phyloP scores from a whole-genome alignment of 2,888 invertebrate genomes.

The Myathropa florea region DNA sequence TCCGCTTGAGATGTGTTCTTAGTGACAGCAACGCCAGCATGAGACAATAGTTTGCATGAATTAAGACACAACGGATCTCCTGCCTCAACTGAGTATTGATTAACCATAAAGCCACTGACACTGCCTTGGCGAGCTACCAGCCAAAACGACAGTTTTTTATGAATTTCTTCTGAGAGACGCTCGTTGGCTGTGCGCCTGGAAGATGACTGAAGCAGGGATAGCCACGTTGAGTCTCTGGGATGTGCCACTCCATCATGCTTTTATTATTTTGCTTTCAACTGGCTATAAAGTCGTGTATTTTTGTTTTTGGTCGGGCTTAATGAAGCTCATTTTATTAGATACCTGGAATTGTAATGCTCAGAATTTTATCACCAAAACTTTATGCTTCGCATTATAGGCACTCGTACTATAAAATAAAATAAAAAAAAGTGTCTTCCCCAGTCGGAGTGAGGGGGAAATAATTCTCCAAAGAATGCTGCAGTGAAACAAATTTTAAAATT shows the following conservation, averaged over 20 bases:
- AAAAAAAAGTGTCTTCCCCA: not conserved
- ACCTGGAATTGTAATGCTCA: not conserved
- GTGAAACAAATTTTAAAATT: not conserved
- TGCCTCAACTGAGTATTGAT: not conserved
- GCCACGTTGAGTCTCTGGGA: not conserved
- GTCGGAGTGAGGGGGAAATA: not conserved
- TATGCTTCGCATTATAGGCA: not conserved
- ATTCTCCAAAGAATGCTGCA: not conserved
- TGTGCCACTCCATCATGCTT: not conserved
- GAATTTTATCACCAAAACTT: not conserved
- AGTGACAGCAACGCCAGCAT: not conserved
- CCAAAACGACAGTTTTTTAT: not conserved
- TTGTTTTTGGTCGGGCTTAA: not conserved
- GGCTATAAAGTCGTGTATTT: not conserved
- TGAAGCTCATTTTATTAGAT: slow-evolving; percentile 2
- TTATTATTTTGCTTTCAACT: not conserved
- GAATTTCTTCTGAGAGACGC: not conserved
- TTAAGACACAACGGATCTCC: not conserved
- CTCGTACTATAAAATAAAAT: not conserved
- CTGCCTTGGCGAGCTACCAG: not conserved
- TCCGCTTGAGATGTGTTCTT: not conserved
- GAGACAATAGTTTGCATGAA: slow-evolving; percentile 3
- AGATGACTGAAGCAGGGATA: not conserved
- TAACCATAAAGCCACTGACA: not conserved
- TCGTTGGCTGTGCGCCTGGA: not conserved